Evolutionary conservation across 1,140 invertebrate species (phyloP).

Genomic region (Lineus longissimus): DNA sequence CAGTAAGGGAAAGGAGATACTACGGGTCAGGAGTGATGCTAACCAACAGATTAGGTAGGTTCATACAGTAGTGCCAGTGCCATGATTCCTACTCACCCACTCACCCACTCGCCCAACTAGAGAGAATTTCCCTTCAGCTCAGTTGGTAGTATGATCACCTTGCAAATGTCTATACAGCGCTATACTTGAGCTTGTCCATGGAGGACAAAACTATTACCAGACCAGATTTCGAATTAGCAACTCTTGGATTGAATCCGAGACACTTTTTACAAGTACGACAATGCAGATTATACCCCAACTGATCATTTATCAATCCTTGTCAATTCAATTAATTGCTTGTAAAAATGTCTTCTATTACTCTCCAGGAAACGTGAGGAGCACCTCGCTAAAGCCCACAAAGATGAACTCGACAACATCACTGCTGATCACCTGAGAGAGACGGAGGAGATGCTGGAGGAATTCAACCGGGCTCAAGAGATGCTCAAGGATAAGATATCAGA

Average conservation of each 20-base stretch:
- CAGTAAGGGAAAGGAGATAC: conserved; percentile 40
- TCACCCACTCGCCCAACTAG: background rate
- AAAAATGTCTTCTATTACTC: no score
- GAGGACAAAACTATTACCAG: no score
- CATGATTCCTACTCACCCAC: background rate
- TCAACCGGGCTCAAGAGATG: conserved; percentile 48
- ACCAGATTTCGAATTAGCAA: no score
- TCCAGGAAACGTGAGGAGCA: conserved; percentile 39
- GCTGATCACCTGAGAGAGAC: conserved; percentile 40
- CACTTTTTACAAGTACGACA: no score
- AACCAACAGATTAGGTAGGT: conserved; percentile 40
- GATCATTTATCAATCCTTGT: no score
- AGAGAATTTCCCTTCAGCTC: no score
- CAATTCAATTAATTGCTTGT: no score
- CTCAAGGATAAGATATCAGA: conserved; percentile 52
- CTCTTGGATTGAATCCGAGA: no score
- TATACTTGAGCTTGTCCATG: background rate
- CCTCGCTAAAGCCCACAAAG: conserved; percentile 26
- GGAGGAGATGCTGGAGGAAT: conserved; percentile 45
- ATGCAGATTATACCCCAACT: no score
- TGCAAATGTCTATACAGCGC: no score
- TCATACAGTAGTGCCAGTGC: background rate
- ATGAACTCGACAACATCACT: conserved; percentile 34
- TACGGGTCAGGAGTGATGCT: conserved; percentile 39
- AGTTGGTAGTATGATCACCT: no score